Evolutionary conservation across 1,140 invertebrate species (phyloP), one percentile per base, ranked within the genome.

Genomic region (Hyposmocoma kahamanoa): DNA sequence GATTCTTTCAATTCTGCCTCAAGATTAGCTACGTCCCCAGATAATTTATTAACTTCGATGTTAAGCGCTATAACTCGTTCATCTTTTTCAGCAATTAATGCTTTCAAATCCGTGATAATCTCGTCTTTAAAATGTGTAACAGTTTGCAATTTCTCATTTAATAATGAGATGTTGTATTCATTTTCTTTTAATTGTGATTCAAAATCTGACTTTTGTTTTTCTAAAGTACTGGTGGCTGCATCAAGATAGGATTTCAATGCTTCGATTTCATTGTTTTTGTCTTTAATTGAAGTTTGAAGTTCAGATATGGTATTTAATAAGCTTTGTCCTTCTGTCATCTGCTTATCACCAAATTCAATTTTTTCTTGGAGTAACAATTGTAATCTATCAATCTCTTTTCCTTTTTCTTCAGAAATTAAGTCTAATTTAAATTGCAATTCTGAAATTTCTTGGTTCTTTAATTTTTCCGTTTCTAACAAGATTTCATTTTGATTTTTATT

Each of bases 1-100:
- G 66, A 61, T 50, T 79, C 71, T 26, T 50, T 56, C 19, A 72
- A 38, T 42, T 74, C 69, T n/a, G 72, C 70, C 48, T 53, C 57
- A 13, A 74, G 44, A 22, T 57, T 53, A 13, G 28, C 18, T 13
- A 62, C 43, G 44, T 74, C 67, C 21, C 67, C 57, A 11, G 58
- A 34, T 10, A 72, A 38, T 42, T 69, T 76, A 20, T 61, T 68
- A 0, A 65, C 56, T 51, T 74, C 63, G 22, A 67, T 54, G 52
- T 61, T 72, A n/a, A 72, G 52, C 3, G 56, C 24, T 22, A 71
- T 63, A 30, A 72, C 59, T 56, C 69, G 60, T 17, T 58, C 42
- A 50, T 77, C 73, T 55, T 74, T 74, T 43, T 66, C 67, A 32
- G 52, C 13, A 15, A 76, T 41, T 50, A 67, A 59, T 34, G 45